A percentile compares a stretch with the other conserved stretches of the same genome.
Evolutionary conservation across 2,888 invertebrate species (phyloP).

Genomic region (Euspilapteryx auroguttella): DNA sequence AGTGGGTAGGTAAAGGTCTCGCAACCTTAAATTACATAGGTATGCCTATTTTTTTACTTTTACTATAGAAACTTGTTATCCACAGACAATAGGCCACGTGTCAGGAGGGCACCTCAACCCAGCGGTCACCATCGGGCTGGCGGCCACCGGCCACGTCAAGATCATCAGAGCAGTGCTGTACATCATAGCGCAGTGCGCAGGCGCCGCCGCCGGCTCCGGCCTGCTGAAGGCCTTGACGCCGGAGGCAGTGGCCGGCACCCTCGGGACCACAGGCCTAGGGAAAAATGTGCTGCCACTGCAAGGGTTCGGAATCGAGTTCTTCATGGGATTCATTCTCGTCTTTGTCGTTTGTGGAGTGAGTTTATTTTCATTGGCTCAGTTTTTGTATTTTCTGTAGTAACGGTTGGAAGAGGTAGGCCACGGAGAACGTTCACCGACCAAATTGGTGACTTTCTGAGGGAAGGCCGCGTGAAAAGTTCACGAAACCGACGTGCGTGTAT

Average conservation of each 20-base stretch:
- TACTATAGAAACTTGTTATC: too few relatives aligned
- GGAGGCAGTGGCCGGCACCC: slow-evolving; percentile 54
- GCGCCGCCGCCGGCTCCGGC: slow-evolving; percentile 79
- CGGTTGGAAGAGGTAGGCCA: not conserved
- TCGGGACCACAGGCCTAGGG: slow-evolving; percentile 72
- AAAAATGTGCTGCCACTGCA: slow-evolving; percentile 68
- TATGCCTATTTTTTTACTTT: too few relatives aligned
- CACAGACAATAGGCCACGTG: slow-evolving; percentile 79
- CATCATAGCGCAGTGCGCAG: slow-evolving; percentile 79
- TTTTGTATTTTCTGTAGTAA: too few relatives aligned
- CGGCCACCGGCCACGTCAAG: slow-evolving; percentile 78
- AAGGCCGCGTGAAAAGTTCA: too few relatives aligned
- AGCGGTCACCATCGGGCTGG: slow-evolving; percentile 82
- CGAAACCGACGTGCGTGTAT: not conserved
- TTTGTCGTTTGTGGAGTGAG: slow-evolving; percentile 86
- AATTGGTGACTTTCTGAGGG: not conserved
- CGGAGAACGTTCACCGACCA: not conserved
- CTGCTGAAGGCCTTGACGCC: slow-evolving; percentile 75
- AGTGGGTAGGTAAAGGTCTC: too few relatives aligned
- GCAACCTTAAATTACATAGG: too few relatives aligned
- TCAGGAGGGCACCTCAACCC: slow-evolving; percentile 94
- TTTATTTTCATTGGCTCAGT: too few relatives aligned
- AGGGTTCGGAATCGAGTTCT: slow-evolving; percentile 88
- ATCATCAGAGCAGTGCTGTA: slow-evolving; percentile 76
- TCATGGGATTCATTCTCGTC: slow-evolving; percentile 86